A percentile compares a stretch with the other conserved stretches of the same genome.
phyloP scores from a whole-genome alignment of 2,797 vertebrate genomes.

The Paedocypris micromegethes region DNA sequence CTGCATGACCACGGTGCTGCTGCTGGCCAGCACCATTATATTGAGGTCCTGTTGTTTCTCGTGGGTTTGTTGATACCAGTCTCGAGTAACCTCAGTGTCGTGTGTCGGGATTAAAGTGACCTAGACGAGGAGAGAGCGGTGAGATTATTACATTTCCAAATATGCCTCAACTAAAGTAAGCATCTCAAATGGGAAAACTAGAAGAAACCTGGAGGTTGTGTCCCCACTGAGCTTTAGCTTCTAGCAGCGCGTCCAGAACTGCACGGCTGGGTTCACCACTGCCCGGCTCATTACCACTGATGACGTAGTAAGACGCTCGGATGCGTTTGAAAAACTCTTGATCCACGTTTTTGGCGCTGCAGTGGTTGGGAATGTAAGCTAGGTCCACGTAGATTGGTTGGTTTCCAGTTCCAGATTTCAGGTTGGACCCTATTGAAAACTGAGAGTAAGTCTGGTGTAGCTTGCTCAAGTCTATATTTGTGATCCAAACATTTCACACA shows the following conservation, averaged over 20 bases:
- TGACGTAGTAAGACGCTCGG: slow-evolving; percentile 89
- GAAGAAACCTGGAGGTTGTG: slow-evolving; percentile 88
- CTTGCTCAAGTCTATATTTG: too few species aligned
- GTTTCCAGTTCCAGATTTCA: slow-evolving; percentile 69
- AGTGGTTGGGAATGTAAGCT: slow-evolving; percentile 97
- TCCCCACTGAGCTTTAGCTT: slow-evolving; percentile 96
- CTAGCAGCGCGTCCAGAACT: slow-evolving; percentile 89
- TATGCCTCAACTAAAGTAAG: too few species aligned
- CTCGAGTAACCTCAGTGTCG: slow-evolving; percentile 94
- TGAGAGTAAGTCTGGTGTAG: too few species aligned
- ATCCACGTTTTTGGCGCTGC: slow-evolving; percentile 96
- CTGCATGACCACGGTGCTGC: slow-evolving; percentile 99
- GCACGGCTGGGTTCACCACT: slow-evolving; percentile 91
- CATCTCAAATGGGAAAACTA: background rate
- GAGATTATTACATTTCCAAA: background rate
- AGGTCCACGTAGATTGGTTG: slow-evolving; percentile 91
- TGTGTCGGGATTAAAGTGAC: slow-evolving; percentile 97
- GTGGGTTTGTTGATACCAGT: slow-evolving; percentile 98
- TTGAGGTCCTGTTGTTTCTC: slow-evolving; percentile 96
- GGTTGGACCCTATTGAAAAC: slow-evolving; percentile 60
- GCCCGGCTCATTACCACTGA: slow-evolving; percentile 90
- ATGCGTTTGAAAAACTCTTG: slow-evolving; percentile 96
- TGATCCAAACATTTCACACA: too few species aligned
- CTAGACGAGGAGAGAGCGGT: slow-evolving; percentile 56
- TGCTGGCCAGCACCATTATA: slow-evolving; percentile 97